These are phyloP conservation scores for Macrobrachium nipponense DNA, from an alignment of 1,140 invertebrate species.

Conservation along the genomic window DNA sequence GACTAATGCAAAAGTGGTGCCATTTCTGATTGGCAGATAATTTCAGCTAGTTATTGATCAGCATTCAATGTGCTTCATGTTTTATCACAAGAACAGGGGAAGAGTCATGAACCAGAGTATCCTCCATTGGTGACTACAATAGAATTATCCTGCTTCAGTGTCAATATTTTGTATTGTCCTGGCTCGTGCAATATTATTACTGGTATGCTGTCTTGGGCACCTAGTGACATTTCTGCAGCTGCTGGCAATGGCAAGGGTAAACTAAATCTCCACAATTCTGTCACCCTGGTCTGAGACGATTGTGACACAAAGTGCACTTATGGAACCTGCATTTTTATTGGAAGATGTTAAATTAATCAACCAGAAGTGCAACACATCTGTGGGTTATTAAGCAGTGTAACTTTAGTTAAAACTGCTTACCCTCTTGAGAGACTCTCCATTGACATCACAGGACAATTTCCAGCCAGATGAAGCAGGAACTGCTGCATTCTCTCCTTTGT, in stretches of 20 bases:
- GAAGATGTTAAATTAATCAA: constrained; percentile 58
- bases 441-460: constrained; percentile 65
- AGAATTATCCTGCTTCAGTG: constrained; percentile 21
- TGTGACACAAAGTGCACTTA: constrained; percentile 58
- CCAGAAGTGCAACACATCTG: constrained; percentile 30
- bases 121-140: neutral
- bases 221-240: neutral
- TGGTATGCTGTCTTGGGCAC: too few relatives aligned
- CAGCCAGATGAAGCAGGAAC: constrained; percentile 61
- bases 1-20: constrained; percentile 2
- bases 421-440: constrained; percentile 64
- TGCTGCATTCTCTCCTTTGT: constrained; percentile 64
- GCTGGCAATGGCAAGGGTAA: neutral
- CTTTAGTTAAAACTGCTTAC: constrained; percentile 61
- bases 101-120: constrained; percentile 33
- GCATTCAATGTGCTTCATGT: constrained; percentile 23
- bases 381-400: constrained; percentile 47
- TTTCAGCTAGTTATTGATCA: constrained; percentile 25
- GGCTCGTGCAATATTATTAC: neutral
- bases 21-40: constrained; percentile 30
- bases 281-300: constrained; percentile 64
- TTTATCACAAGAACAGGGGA: constrained; percentile 40
- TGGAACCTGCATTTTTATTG: constrained; percentile 63
- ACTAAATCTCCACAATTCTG: constrained; percentile 50
- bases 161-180: neutral